These are phyloP conservation scores for Spinibarbus caldwelli DNA, from an alignment of 2,797 vertebrate genomes.

Conservation along the genomic window DNA sequence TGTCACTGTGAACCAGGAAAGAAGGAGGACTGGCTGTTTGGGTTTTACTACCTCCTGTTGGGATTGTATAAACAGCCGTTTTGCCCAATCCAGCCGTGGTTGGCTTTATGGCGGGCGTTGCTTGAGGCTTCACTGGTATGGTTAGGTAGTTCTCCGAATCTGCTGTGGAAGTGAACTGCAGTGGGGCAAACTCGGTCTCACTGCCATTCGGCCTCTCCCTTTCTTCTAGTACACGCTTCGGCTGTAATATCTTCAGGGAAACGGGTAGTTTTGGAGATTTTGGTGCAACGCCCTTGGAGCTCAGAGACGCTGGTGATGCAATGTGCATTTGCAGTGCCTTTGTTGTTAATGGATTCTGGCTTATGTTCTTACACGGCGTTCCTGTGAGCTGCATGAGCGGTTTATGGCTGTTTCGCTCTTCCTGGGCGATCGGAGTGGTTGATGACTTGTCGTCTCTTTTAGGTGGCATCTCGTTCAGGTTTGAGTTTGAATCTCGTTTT, in stretches of 20 bases:
- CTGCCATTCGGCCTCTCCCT: slow-evolving; percentile 48
- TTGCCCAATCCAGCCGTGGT: slow-evolving; percentile 52
- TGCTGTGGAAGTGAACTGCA: slow-evolving; percentile 46
- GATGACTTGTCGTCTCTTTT: slow-evolving; percentile 50
- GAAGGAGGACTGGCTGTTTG: slow-evolving; percentile 53
- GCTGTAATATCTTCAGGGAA: slow-evolving; percentile 62
- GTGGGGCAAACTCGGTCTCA: slow-evolving; percentile 56
- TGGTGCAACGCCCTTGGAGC: slow-evolving; percentile 53
- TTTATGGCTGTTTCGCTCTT: slow-evolving; percentile 56
- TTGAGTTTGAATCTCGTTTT: slow-evolving; percentile 65
- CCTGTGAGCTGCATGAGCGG: slow-evolving; percentile 44
- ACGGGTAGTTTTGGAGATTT: slow-evolving; percentile 68
- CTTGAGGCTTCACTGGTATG: slow-evolving; percentile 81
- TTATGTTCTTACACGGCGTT: slow-evolving; percentile 60
- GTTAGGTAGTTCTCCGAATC: slow-evolving; percentile 87
- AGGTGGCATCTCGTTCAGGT: slow-evolving; percentile 40
- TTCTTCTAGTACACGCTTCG: slow-evolving; percentile 22
- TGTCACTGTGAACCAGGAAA: neutral
- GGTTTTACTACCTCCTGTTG: slow-evolving; percentile 45
- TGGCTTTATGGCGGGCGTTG: slow-evolving; percentile 49
- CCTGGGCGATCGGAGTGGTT: slow-evolving; percentile 43
- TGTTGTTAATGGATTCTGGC: slow-evolving; percentile 60
- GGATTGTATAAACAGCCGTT: slow-evolving; percentile 56
- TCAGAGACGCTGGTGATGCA: slow-evolving; percentile 55
- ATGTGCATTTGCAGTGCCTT: slow-evolving; percentile 52